A percentile compares a stretch with the other conserved stretches of the same genome.
Evolutionary conservation across 1,140 invertebrate genomes (phyloP).

Genomic region (Drosophila tristis): DNA sequence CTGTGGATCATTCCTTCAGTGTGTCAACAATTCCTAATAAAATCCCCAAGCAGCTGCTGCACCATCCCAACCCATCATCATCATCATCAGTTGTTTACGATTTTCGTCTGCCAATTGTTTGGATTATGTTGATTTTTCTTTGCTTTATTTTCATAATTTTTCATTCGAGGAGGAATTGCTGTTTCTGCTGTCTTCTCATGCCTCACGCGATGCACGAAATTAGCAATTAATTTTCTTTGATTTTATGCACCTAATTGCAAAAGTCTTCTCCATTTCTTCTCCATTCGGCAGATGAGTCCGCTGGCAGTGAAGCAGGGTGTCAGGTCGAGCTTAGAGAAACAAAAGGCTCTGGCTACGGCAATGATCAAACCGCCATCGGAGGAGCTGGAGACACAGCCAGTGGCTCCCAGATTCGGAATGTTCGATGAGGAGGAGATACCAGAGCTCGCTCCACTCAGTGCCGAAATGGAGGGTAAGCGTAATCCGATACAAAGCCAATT

Average conservation of each 20-base stretch:
- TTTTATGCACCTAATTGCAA: constrained; percentile 32
- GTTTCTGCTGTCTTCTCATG: constrained; percentile 27
- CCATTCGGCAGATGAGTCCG: constrained; percentile 54
- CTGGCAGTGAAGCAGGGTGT: constrained; percentile 58
- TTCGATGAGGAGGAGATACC: constrained; percentile 66
- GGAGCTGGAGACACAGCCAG: constrained; percentile 21
- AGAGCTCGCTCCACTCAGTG: constrained; percentile 46
- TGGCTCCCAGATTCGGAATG: constrained; percentile 43
- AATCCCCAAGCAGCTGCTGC: constrained; percentile 38
- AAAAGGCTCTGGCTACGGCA: constrained; percentile 51
- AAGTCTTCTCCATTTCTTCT: constrained; percentile 8
- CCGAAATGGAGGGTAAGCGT: constrained; percentile 54
- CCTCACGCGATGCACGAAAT: constrained; percentile 59
- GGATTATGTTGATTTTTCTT: constrained; percentile 44
- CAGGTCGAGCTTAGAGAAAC: constrained; percentile 53
- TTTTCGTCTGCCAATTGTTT: constrained; percentile 56
- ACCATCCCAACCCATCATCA: constrained; percentile 5
- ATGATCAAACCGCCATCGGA: constrained; percentile 15
- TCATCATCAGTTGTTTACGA: constrained; percentile 49
- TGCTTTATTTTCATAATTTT: constrained; percentile 39
- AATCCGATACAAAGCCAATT: neutral
- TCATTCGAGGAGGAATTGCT: constrained; percentile 2
- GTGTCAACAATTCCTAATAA: constrained; percentile 19
- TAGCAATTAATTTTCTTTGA: constrained; percentile 46
- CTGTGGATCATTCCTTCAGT: neutral